Base-by-base conservation (phyloP, 2,113 vertebrate genomes). In the Apteryx mantelli region DNA sequence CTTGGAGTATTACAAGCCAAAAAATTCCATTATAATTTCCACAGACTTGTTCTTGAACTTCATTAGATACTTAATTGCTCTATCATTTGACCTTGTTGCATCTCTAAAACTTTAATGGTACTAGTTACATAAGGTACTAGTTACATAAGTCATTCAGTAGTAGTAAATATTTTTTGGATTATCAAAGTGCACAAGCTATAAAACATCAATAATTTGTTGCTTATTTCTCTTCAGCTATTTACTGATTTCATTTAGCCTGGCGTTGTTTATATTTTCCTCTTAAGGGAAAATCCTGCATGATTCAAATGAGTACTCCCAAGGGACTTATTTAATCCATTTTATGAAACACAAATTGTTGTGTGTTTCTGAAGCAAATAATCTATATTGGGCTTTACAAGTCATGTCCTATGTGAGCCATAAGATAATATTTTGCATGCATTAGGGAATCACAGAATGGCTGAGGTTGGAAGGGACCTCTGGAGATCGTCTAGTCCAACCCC, bases 211-310 rank as follows among this genome's bases (percentile, higher is more conserved):
- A 60, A 77, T 66, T 82, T 68, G 34, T 26, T 48, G 30, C 25
- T 89, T 95, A 28, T 63, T 86, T 58, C 75, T 36, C 14, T 85
- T 83, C 58, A 61, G 71, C 66, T 82, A 77, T 91, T 69, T 21
- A 65, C 42, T 81, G 84, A 89, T 91, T 94, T 90, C 36, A 44
- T 65, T 88, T 93, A 91, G 50, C 34, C 87, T 91, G 84, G 87
- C 88, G 78, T 86, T 96, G 48, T 28, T 86, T 95, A 71, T 19
- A 46, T 92, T 91, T 88, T 93, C 52, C 56, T 97, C 78, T 86
- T 55, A 70, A 89, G 55, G 56, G 74, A 93, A 90, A 91, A 89
- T 50, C 82, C 68, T 60, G 71, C 73, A 55, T 86, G 71, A 96
- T 78, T 90, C 91, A 64, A 79, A 74, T 4, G 42, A 94, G 42